These are phyloP conservation scores for Cephonodes hylas DNA, from an alignment of 2,888 invertebrate species.

Conservation along the genomic window DNA sequence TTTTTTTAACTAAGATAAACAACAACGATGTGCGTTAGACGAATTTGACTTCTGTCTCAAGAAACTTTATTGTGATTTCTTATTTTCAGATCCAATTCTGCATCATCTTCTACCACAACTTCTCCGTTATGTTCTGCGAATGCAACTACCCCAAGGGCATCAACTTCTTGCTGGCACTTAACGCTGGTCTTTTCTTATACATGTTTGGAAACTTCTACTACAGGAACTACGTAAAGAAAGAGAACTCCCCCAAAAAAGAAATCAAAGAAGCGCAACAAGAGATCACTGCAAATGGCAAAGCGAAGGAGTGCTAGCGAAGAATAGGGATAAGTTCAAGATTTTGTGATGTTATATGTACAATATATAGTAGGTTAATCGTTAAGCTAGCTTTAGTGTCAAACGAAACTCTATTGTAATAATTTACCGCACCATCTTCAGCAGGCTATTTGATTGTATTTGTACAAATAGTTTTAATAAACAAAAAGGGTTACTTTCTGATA, in stretches of 20 bases:
- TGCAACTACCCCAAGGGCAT: slow-evolving; percentile 87
- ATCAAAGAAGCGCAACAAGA: slow-evolving; percentile 17
- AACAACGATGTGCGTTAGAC: no score
- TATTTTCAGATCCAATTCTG: slow-evolving; percentile 85
- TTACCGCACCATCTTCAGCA: background rate
- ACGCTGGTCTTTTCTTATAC: slow-evolving; percentile 87
- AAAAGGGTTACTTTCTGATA: background rate
- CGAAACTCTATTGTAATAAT: background rate
- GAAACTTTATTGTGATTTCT: no score
- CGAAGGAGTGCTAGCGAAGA: slow-evolving; percentile 58
- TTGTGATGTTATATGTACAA: slow-evolving; percentile 19
- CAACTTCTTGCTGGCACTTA: slow-evolving; percentile 84
- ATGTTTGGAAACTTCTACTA: slow-evolving; percentile 90
- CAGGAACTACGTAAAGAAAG: slow-evolving; percentile 79
- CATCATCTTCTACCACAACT: slow-evolving; percentile 87
- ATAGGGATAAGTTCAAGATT: slow-evolving; percentile 28
- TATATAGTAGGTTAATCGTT: background rate
- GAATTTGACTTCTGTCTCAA: no score
- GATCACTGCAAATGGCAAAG: slow-evolving; percentile 42
- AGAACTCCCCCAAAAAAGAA: background rate
- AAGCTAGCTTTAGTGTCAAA: background rate
- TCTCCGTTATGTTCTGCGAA: slow-evolving; percentile 83
- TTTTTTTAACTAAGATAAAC: no score
- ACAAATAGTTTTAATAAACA: background rate
- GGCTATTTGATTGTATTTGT: background rate